Percentiles rank a stretch among this genome's conserved stretches.
phyloP scores from a whole-genome alignment of 2,797 vertebrate species.

The Pseudomugil tenellus region DNA sequence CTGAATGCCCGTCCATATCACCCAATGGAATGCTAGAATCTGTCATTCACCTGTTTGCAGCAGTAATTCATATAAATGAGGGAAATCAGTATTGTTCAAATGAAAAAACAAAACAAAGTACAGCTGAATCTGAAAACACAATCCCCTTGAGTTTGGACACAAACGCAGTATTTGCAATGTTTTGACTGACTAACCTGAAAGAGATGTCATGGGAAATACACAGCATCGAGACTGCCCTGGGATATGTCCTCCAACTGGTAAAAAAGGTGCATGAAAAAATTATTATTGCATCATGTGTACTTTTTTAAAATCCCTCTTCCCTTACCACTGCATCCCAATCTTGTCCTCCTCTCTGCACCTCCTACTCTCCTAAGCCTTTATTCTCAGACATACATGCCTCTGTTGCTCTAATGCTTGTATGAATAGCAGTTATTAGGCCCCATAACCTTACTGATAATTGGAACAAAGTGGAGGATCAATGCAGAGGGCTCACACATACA shows the following conservation, averaged over 20 bases:
- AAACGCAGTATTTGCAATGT: constrained; percentile 1
- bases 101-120: background rate
- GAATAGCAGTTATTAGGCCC: constrained; percentile 69
- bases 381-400: constrained; percentile 38
- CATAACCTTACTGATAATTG: constrained; percentile 79
- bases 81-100: background rate
- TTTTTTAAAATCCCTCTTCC: constrained; percentile 12
- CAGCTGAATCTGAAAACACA: background rate
- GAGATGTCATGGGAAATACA: background rate
- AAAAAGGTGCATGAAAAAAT: constrained; percentile 5
- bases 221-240: background rate
- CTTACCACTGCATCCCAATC: constrained; percentile 16
- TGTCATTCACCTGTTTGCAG: constrained; percentile 4
- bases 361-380: constrained; percentile 24
- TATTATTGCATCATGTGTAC: constrained; percentile 26
- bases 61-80: background rate
- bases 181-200: background rate
- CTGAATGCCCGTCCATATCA: background rate
- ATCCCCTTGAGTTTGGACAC: background rate
- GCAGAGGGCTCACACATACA: constrained; percentile 44
- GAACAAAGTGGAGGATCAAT: constrained; percentile 83
- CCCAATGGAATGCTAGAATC: background rate
- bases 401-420: constrained; percentile 66
- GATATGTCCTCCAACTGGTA: constrained; percentile 7
- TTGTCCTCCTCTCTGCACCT: constrained; percentile 17